phyloP scores from a whole-genome alignment of 1,140 invertebrate species.

The Magallana gigas region DNA sequence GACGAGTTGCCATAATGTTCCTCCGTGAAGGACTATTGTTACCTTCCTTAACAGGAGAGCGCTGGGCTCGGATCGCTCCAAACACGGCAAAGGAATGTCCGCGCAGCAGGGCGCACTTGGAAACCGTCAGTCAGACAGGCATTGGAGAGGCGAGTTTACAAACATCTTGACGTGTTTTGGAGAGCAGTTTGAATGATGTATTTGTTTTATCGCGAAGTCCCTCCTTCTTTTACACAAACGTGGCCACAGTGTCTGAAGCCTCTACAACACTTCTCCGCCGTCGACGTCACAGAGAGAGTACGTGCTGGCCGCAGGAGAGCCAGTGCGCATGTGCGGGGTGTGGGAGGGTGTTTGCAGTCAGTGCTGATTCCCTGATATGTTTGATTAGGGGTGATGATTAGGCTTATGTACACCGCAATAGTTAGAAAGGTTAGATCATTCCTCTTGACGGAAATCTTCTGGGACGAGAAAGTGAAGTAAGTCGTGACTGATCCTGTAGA shows the following conservation, averaged over 20 bases:
- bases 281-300: slow-evolving; percentile 34
- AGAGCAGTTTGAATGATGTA: slow-evolving; percentile 36
- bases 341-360: slow-evolving; percentile 34
- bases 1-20: background rate
- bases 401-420: background rate
- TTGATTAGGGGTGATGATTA: slow-evolving; percentile 27
- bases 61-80: background rate
- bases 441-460: background rate
- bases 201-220: slow-evolving; percentile 42
- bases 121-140: slow-evolving; percentile 32
- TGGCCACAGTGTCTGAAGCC: slow-evolving; percentile 31
- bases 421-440: slow-evolving; percentile 31
- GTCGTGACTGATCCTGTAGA: background rate
- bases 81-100: slow-evolving; percentile 16
- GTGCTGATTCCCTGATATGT: background rate
- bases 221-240: slow-evolving; percentile 42
- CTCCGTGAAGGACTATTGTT: background rate
- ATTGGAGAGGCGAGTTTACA: slow-evolving; percentile 32
- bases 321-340: slow-evolving; percentile 15
- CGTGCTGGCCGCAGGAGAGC: slow-evolving; percentile 5
- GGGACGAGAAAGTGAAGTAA: slow-evolving; percentile 17
- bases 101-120: background rate
- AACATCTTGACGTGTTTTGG: slow-evolving; percentile 39
- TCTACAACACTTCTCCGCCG: slow-evolving; percentile 24
- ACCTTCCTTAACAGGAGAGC: slow-evolving; percentile 10